phyloP scores from a whole-genome alignment of 2,888 invertebrate genomes.

The Tinea pellionella region DNA sequence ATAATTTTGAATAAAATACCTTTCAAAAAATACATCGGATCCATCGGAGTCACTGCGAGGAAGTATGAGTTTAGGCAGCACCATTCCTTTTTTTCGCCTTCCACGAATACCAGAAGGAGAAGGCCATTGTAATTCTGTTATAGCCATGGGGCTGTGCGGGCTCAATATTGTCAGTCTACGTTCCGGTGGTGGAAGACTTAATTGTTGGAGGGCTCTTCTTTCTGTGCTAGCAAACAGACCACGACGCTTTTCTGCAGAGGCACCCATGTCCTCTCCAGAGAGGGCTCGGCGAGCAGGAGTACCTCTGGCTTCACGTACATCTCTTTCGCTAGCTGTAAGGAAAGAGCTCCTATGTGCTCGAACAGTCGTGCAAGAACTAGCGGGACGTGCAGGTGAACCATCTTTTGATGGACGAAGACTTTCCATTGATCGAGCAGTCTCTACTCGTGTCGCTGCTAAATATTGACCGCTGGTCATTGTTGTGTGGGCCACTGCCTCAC shows the following conservation, averaged over 20 bases:
- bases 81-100: constrained; percentile 77
- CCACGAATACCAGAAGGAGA: constrained; percentile 70
- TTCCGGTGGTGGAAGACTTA: constrained; percentile 77
- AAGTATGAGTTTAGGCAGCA: constrained; percentile 79
- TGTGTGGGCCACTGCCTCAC: constrained; percentile 63
- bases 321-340: constrained; percentile 74
- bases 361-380: constrained; percentile 52
- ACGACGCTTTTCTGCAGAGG: constrained; percentile 73
- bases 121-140: constrained; percentile 74
- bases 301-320: constrained; percentile 74
- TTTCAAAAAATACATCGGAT: constrained; percentile 73
- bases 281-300: constrained; percentile 72
- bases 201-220: constrained; percentile 73
- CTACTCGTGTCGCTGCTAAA: constrained; percentile 64
- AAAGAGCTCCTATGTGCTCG: constrained; percentile 72
- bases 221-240: constrained; percentile 77
- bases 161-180: constrained; percentile 81
- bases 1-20: constrained; percentile 36
- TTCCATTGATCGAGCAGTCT: constrained; percentile 78
- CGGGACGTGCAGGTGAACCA: constrained; percentile 63
- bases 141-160: constrained; percentile 80
- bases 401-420: constrained; percentile 72
- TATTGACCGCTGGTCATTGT: constrained; percentile 62
- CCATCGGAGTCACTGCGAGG: constrained; percentile 82
- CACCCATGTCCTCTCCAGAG: constrained; percentile 72